Percentiles rank a stretch among this genome's conserved stretches.
These are phyloP conservation scores for Apeltes quadracus DNA, from an alignment of 2,113 vertebrate genomes.

Conservation along the genomic window DNA sequence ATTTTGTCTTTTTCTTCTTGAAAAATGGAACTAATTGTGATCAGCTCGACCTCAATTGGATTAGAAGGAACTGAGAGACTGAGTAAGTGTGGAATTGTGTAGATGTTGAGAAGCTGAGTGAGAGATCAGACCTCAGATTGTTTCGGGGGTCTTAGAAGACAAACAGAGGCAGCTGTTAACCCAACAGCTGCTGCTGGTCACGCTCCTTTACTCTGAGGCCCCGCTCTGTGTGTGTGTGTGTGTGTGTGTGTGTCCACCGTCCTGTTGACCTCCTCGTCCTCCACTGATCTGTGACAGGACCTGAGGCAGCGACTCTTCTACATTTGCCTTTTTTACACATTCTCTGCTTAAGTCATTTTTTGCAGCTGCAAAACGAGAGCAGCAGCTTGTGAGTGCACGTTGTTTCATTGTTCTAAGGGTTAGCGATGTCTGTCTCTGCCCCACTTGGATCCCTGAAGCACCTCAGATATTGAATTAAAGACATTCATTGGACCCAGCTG, in stretches of 20 bases:
- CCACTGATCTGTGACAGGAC: background rate
- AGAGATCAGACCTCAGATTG: conserved; percentile 18
- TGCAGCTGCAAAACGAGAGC: background rate
- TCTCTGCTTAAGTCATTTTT: background rate
- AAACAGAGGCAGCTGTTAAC: conserved; percentile 65
- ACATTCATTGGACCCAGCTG: background rate
- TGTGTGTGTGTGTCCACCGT: conserved; percentile 7
- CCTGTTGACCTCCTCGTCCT: conserved; percentile 37
- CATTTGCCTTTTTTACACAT: too few relatives aligned
- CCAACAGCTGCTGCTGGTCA: conserved; percentile 73
- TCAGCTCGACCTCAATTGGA: background rate
- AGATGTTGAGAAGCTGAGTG: background rate
- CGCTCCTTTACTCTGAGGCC: conserved; percentile 48
- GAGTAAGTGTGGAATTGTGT: too few relatives aligned
- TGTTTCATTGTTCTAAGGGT: background rate
- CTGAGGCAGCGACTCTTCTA: background rate
- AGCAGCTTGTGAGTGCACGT: too few relatives aligned
- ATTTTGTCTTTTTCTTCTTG: background rate
- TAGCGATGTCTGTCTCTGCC: background rate
- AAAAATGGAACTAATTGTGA: background rate
- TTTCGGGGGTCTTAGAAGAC: conserved; percentile 33
- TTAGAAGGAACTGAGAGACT: background rate
- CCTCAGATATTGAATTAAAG: background rate
- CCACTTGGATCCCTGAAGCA: background rate
- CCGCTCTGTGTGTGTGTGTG: conserved; percentile 15